These are phyloP conservation scores for Solenopsis invicta DNA, from an alignment of 1,140 invertebrate genomes.

Conservation along the genomic window DNA sequence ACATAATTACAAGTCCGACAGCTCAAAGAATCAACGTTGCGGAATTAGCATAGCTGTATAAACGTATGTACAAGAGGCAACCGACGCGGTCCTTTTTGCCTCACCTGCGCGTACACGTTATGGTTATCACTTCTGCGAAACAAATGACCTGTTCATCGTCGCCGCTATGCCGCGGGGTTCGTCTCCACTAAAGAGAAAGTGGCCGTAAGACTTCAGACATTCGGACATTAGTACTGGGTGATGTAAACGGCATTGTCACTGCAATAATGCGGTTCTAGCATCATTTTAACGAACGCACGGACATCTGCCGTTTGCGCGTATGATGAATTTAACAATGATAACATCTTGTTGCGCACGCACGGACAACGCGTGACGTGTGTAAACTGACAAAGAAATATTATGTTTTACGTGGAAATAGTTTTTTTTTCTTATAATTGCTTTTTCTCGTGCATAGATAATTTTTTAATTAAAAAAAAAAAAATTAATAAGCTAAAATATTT, in stretches of 20 bases:
- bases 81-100: not conserved
- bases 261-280: not conserved
- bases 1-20: conserved; percentile 57
- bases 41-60: conserved; percentile 66
- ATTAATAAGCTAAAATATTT: no score
- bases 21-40: conserved; percentile 23
- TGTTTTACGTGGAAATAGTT: no score
- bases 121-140: conserved; percentile 44
- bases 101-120: conserved; percentile 27
- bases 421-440: no score
- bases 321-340: conserved; percentile 35
- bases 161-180: not conserved
- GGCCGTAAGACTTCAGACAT: not conserved
- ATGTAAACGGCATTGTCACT: not conserved
- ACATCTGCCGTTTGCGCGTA: conserved; percentile 49
- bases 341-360: conserved; percentile 5
- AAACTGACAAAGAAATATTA: no score
- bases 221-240: not conserved
- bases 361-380: no score
- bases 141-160: conserved; percentile 1
- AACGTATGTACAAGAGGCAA: not conserved
- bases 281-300: conserved; percentile 45
- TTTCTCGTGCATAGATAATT: no score
- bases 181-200: conserved; percentile 10
- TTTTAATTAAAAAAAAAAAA: no score